Evolutionary conservation across 2,888 invertebrate species (phyloP), one percentile per base, ranked within the genome.

Genomic region (Palloptera scutellata): DNA sequence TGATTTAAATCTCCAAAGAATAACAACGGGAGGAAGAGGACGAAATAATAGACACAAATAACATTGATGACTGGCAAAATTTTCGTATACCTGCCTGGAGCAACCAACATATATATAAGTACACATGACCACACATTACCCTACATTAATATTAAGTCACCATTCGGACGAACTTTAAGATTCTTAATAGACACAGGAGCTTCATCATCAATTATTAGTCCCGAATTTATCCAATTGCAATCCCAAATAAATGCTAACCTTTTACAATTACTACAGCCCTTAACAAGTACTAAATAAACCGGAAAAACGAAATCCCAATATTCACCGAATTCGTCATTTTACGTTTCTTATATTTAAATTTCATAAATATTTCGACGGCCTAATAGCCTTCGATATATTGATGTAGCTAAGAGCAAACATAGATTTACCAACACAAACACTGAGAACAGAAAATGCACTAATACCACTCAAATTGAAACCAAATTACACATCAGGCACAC

Each of bases 351-450:
- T 61, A 12, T 51, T 61, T 20, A 51, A 61, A 51, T 51, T 61
- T 19, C 51, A 61, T 51, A 51, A 48, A 11, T 61, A 61, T 45
- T 59, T 61, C 20, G 61, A 61, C 40, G 61, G 52, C 13, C 17
- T 61, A 40, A 10, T 61, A 13, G 61, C 30, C 11, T 12, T 61
- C 13, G 61, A 61, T 30, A 11, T 20, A 6, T 17, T 61, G 17
- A 61, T 20, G 11, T 8, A 45, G 19, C 13, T 61, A n/a, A 30
- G 20, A n/a, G 61, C 61, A 51, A 48, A 51, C 30, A 30, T 61
- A 8, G 61, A 61, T 20, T 10, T 61, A n/a, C 30, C n/a, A 61
- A 48, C 5, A 30, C 19, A 48, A 51, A 51, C 48, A 5, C 61
- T 9, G 8, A 13, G 10, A 61, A 61, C 61, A 48, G 20, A 61